Percentiles rank a stretch among this genome's conserved stretches.
Conservation (phyloP, 2,797 vertebrate genomes). For the Crenuchus spilurus region DNA sequence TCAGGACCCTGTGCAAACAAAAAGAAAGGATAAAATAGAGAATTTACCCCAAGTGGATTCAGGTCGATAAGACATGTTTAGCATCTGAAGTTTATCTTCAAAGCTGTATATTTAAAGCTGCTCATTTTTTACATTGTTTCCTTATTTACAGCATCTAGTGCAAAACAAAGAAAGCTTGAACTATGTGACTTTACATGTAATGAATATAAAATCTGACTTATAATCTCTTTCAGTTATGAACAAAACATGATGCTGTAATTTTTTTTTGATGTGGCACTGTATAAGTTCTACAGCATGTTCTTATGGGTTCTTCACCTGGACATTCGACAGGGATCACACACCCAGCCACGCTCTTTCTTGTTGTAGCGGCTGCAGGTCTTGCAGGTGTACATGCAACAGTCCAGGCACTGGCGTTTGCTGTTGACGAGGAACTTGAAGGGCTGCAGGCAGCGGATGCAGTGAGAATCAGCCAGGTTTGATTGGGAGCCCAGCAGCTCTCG, state of each 20-base stretch:
- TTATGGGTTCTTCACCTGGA: conserved; percentile 75
- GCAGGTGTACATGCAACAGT: conserved; percentile 86
- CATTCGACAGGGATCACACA: conserved; percentile 89
- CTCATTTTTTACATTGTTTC: too few species aligned
- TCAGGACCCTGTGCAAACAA: conserved; percentile 78
- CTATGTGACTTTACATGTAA: too few species aligned
- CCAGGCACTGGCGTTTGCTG: conserved; percentile 84
- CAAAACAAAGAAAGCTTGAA: too few species aligned
- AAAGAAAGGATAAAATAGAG: not conserved
- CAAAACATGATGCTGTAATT: too few species aligned
- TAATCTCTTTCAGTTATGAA: too few species aligned
- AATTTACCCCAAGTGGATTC: too few species aligned
- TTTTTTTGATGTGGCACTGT: too few species aligned
- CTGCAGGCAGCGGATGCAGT: conserved; percentile 91
- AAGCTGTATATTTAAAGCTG: too few species aligned
- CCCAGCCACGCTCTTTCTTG: conserved; percentile 90
- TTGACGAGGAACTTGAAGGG: conserved; percentile 89
- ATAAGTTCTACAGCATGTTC: not conserved
- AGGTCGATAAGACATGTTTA: too few species aligned
- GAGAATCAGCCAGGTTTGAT: conserved; percentile 77
- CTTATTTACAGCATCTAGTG: too few species aligned
- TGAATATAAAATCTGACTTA: too few species aligned
- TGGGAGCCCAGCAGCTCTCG: conserved; percentile 79
- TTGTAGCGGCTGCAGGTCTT: conserved; percentile 87
- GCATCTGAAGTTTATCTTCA: too few species aligned